These are phyloP conservation scores for Andrena haemorrhoa DNA, from an alignment of 2,888 invertebrate genomes.

Conservation along the genomic window DNA sequence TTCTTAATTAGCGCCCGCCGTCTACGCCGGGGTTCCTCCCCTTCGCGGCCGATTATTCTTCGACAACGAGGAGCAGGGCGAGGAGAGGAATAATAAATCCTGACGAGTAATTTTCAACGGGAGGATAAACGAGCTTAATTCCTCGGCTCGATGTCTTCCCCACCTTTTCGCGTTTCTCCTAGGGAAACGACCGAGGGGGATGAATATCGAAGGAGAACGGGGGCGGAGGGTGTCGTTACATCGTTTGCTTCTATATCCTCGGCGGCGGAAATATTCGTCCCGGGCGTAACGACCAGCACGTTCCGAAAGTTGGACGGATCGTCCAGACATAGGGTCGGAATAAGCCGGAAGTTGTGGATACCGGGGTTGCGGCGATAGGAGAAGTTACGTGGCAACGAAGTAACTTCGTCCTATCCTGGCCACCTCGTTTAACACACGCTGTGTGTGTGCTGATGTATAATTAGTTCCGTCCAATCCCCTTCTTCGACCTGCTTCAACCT, in stretches of 20 bases:
- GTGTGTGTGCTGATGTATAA: conserved; percentile 60
- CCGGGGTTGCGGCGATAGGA: conserved; percentile 50
- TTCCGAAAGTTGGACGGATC: conserved; percentile 60
- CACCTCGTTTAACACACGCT: conserved; percentile 62
- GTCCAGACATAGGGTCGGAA: conserved; percentile 57
- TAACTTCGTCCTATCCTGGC: conserved; percentile 56
- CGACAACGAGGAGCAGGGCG: not conserved
- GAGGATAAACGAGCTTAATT: conserved; percentile 19
- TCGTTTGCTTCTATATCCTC: conserved; percentile 1
- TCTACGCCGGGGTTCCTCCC: not conserved
- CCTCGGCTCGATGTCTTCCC: not conserved
- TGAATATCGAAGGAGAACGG: too few species aligned
- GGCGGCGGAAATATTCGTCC: conserved; percentile 48
- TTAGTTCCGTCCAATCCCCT: conserved; percentile 59
- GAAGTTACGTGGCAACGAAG: conserved; percentile 57
- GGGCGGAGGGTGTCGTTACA: not conserved
- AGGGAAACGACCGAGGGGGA: not conserved
- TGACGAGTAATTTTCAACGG: conserved; percentile 13
- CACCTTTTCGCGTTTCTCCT: too few species aligned
- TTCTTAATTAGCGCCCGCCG: conserved; percentile 39
- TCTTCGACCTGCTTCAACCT: conserved; percentile 48
- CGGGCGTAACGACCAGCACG: conserved; percentile 48
- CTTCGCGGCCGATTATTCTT: not conserved
- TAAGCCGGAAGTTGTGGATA: conserved; percentile 62
- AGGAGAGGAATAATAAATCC: conserved; percentile 19